Evolutionary conservation across 2,888 invertebrate species (phyloP), one percentile per base, ranked within the genome.

Genomic region (Bimastos eiseni): DNA sequence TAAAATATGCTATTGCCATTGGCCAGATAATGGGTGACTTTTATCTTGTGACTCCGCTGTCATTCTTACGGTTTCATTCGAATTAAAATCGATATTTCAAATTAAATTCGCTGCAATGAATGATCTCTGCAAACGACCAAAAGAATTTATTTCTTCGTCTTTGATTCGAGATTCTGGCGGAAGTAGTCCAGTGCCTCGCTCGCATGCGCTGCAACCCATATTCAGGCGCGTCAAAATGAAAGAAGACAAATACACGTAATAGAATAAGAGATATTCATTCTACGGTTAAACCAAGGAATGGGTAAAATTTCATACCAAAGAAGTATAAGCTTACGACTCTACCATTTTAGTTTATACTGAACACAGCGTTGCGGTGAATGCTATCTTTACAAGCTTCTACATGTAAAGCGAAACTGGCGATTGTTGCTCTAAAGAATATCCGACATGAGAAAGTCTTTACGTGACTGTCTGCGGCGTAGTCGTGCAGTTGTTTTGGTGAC

Each of bases 171-270:
- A 70, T 70, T 30, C 70, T 70, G 70, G 70, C 70, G 70, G 70
- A 70, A 70, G 70, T 70, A 11, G 30, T 70, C n/a, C 70, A 70
- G 70, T 13, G 70, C 70, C n/a, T 30, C 70, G 5, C n/a, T 30
- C 70, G 70, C 70, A 70, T n/a, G 70, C 70, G 70, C 70, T n/a
- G 70, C 30, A 70, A n/a, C n/a, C 70, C 70, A 70, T 70, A n/a
- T n/a, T 70, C 70, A 70, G 70, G 70, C 70, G 70, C 70, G n/a
- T 70, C 11, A 8, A 30, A n/a, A 30, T 8, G 70, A n/a, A 11
- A 70, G n/a, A 11, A 70, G 70, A 70, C 70, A 70, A 70, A 70
- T 70, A n/a, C 70, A 70, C 70, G n/a, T 13, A 30, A 70, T 70
- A 70, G 70, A n/a, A 70, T 30, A n/a, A 0, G 70, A 70, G 11